Evolutionary conservation across 23 tunicate species (phyloP).

Genomic region (Styela plicata): DNA sequence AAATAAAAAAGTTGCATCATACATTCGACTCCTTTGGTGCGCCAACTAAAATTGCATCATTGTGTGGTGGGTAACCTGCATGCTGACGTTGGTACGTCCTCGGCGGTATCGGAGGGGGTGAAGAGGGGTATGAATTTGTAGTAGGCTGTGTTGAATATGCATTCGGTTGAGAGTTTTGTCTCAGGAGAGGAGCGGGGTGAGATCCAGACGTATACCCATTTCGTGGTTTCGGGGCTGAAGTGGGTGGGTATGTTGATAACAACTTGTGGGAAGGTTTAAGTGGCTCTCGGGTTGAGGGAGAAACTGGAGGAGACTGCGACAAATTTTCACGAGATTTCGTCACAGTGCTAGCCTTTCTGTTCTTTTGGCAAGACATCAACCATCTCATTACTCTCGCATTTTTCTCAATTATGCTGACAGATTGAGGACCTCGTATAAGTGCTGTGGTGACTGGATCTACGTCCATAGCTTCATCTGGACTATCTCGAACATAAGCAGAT

Average conservation of each 20-base stretch:
- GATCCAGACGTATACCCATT: not conserved
- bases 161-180: not conserved
- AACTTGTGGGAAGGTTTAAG: constrained; percentile 18
- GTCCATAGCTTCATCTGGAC: constrained; percentile 82
- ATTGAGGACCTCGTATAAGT: constrained; percentile 42
- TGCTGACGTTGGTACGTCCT: constrained; percentile 27
- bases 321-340: not conserved
- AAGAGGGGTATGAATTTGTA: not conserved
- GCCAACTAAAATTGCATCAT: constrained; percentile 17
- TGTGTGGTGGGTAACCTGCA: constrained; percentile 7
- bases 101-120: constrained; percentile 83
- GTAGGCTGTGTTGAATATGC: constrained; percentile 16
- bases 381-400: constrained; percentile 92
- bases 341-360: not conserved
- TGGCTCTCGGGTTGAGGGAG: constrained; percentile 6
- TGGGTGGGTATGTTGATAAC: constrained; percentile 8
- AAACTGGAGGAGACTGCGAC: constrained; percentile 19
- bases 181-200: not conserved
- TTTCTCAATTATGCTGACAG: constrained; percentile 90
- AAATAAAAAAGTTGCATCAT: too few relatives aligned
- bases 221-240: not conserved
- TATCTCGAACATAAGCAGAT: constrained; percentile 91
- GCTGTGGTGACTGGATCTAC: constrained; percentile 50
- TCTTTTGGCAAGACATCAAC: constrained; percentile 79
- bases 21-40: constrained; percentile 76